Conservation (phyloP, 1,140 invertebrate genomes). For the Matsumurasca onukii region DNA sequence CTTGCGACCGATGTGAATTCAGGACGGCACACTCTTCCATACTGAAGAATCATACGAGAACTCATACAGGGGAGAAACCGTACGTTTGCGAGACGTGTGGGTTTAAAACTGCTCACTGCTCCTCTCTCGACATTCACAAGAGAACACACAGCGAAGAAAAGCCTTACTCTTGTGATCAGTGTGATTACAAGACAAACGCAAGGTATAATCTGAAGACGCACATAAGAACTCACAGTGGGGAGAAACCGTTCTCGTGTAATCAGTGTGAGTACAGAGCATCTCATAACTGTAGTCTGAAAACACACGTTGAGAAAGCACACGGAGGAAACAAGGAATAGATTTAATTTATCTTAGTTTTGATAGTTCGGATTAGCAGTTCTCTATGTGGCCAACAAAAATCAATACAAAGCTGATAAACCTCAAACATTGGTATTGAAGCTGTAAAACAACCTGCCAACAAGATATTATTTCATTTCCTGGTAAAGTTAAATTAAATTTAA, state of each 20-base stretch:
- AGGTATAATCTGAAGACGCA: constrained; percentile 36
- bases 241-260: constrained; percentile 53
- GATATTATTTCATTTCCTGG: too few relatives aligned
- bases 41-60: constrained; percentile 52
- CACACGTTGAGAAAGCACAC: too few relatives aligned
- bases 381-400: too few relatives aligned
- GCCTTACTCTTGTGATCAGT: constrained; percentile 54
- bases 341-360: too few relatives aligned
- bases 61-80: too few relatives aligned
- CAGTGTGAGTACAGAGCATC: constrained; percentile 56
- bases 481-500: too few relatives aligned
- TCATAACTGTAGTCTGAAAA: constrained; percentile 32
- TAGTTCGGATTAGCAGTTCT: too few relatives aligned
- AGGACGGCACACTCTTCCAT: constrained; percentile 47
- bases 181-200: constrained; percentile 44
- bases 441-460: too few relatives aligned
- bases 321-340: too few relatives aligned
- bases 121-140: constrained; percentile 35
- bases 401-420: too few relatives aligned
- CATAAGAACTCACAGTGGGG: constrained; percentile 43
- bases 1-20: constrained; percentile 55
- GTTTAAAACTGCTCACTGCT: constrained; percentile 43
- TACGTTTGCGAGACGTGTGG: constrained; percentile 55
- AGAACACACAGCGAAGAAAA: constrained; percentile 31
- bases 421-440: too few relatives aligned